Base-by-base conservation (phyloP, 1,140 invertebrate species). In the Pseudomyrmex cubaensis region DNA sequence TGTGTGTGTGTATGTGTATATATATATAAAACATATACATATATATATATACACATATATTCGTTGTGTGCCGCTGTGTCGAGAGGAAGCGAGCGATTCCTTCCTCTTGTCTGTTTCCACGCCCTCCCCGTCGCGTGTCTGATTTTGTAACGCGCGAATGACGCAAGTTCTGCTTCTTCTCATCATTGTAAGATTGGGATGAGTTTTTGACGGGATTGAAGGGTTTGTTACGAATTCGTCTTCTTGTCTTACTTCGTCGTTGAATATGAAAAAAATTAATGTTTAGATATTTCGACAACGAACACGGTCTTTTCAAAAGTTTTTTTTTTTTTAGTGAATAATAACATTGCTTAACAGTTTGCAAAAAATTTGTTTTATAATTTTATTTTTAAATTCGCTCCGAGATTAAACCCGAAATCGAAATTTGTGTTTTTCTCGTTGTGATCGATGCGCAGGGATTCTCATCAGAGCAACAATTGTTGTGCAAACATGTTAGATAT, bases 61-160 rank as follows among this genome's bases (percentile, higher is more conserved):
- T 86, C 84, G 73, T 90, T 89, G 73, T 85, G 88, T 62, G 5
- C 35, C 35, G 35, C 35, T 35, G 35, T 85, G 64, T 88, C 80
- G 25, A 88, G 80, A 74, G 87, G 72, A 87, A 69, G 72, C 57
- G 72, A 89, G 62, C 63, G 15, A 46, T 63, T 89, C 46, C 35
- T 77, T 82, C 80, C 44, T 46, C 35, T 52, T 61, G 50, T 72
- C 46, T 61, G 20, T 85, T 56, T 13, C 17, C 50, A 35, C 35
- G 5, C 44, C 17, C 44, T 8, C 22, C 17, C 73, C 54, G 50
- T 73, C 50, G 75, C 85, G 76, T 86, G 50, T 66, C 59, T 22
- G 54, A 69, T 66, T 78, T 74, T 88, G 77, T 85, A 87, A 85
- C 56, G 73, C 77, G 85, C 75, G 87, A 89, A 89, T 89, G 87